Evolutionary conservation across 2,797 vertebrate genomes (phyloP), one percentile per base, ranked within the genome.

Genomic region (Leptoclinus maculatus): DNA sequence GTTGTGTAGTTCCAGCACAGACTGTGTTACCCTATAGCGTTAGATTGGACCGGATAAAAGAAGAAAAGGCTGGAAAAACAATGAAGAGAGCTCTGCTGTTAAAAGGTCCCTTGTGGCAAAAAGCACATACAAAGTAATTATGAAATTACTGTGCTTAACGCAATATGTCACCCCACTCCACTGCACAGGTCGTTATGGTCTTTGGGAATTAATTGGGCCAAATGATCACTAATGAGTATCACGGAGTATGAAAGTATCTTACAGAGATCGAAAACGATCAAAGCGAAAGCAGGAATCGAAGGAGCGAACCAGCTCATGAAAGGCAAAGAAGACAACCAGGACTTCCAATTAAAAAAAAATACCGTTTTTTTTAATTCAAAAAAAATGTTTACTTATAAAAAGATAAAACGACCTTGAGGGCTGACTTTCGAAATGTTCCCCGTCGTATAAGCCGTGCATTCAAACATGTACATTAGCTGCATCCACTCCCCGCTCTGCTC

Each of bases 61-160:
- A 76, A 63, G 51, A 60, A 29, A 79, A 47, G n/a, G 13, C 6
- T 57, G 32, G 62, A 77, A 66, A 68, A 73, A 71, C 71, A 80
- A 60, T 69, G 16, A 66, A n/a, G 58, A 74, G 32, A 45, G n/a
- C 62, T 65, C 41, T 34, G 19, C 66, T 76, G 45, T 79, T 70
- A 79, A 84, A 78, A 78, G 47, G 62, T 89, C 83, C 68, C 83
- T 71, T 2, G 27, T 68, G 82, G 83, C 75, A 59, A 79, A 88
- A 87, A 83, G 84, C 79, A 87, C 68, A 80, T 38, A 74, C 3
- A 53, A 53, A 41, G 59, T 76, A 56, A 89, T 90, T 60, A 88
- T 89, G 54, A 56, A 80, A 86, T 84, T 66, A 66, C 73, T 65
- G 41, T 45, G 36, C 75, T 78, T 67, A 77, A 76, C 59, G 63